Base-by-base conservation (phyloP, 1,140 invertebrate genomes). In the Drosophila sp. region DNA sequence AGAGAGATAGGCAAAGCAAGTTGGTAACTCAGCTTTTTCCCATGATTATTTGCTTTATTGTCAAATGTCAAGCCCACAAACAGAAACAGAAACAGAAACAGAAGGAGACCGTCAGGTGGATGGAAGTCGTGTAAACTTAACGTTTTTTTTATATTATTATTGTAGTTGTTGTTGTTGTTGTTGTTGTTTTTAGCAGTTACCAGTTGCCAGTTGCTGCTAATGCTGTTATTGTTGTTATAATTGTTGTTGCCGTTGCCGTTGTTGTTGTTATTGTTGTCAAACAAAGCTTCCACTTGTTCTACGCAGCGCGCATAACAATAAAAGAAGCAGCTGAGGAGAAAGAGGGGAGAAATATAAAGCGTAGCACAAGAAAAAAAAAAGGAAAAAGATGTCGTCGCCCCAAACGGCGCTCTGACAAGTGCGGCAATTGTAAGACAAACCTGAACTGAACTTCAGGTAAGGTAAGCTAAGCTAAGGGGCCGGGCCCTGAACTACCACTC, bases 21-120 rank as follows among this genome's bases (percentile, higher is more conserved):
- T 58, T 72, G 74, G 45, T 45, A 57, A 54, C 76, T 82, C 72
- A 79, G 64, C 66, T 89, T 90, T 90, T 90, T 90, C 86, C 86
- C 86, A 90, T 90, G 86, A 90, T 90, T 90, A 90, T 90, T 90
- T 90, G 86, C 87, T 90, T 90, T 90, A 90, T 90, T 90, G 86
- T 90, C 87, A 82, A 87, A 90, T 90, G 87, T 90, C 82, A 89
- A 90, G 76, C 78, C 73, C 62, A 73, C 41, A 63, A 71, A 21
- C 36, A 62, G 40, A 36, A 67, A 46, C 40, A 56, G 18, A 7
- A 21, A 38, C 18, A 45, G 25, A n/a, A 13, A 18, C 14, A 8
- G 46, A 38, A 74, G 57, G 38, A 57, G 61, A 64, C 48, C 69
- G 71, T 73, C 72, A 81, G 81, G 82, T 86, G 82, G 80, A 87